Conservation (phyloP, 2,113 vertebrate genomes). For the Diphyllodes magnificus region DNA sequence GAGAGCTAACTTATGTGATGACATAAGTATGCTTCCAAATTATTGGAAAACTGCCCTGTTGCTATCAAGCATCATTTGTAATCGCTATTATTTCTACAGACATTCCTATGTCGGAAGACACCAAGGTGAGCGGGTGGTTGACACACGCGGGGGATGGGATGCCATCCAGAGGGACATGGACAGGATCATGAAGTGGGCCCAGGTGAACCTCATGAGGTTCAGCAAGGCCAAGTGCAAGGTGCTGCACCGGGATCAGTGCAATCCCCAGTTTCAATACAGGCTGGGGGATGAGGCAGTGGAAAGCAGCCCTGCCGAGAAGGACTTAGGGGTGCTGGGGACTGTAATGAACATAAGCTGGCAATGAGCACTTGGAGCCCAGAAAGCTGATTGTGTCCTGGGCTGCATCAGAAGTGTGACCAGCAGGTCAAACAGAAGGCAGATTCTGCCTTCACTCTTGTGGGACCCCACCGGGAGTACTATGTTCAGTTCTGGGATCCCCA, state of each 20-base stretch:
- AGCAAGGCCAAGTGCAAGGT: background rate
- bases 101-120: background rate
- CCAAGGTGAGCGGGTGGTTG: background rate
- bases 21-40: background rate
- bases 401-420: background rate
- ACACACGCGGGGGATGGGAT: background rate
- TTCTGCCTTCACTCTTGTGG: background rate
- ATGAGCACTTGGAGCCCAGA: background rate
- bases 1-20: fast-evolving
- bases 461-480: background rate
- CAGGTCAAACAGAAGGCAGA: background rate
- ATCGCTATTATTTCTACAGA: background rate
- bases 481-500: background rate
- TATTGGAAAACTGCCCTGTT: background rate
- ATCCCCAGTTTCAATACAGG: background rate
- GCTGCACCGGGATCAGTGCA: fast-evolving
- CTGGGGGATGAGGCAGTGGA: background rate
- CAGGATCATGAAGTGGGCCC: background rate
- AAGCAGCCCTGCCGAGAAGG: background rate
- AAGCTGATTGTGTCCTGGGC: background rate
- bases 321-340: background rate
- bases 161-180: fast-evolving
- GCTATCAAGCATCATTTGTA: background rate
- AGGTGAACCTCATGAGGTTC: background rate
- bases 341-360: background rate